Base-by-base conservation (phyloP, 2,113 vertebrate species). In the Boleophthalmus pectinirostris region DNA sequence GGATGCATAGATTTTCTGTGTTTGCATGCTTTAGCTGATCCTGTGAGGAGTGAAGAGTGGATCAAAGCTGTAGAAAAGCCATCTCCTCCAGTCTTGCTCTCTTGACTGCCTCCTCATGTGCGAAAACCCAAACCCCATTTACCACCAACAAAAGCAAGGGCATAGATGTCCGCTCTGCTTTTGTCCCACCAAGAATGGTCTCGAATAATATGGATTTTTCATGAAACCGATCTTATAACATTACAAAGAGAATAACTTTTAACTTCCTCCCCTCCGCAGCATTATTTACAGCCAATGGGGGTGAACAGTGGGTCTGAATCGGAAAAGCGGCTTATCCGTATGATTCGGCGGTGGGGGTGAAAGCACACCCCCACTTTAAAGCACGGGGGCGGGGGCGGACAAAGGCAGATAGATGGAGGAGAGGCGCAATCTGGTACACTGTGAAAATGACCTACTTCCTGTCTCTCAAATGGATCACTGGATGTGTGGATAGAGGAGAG, bases 381-480 rank as follows among this genome's bases (percentile, higher is more conserved):
- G 85, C 78, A n/a, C 20, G 64, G 85, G 58, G 77, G 53, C 82
- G 83, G 86, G 81, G 83, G 87, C 69, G 77, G 86, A 83, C 87
- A 87, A 76, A 87, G 70, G 33, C 77, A 74, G 82, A 79, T 69
- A 64, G 74, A 77, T 88, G 60, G 82, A 66, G 76, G 77, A 92
- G 81, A 88, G 78, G 81, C 77, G 72, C 84, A 90, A 85, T 91
- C 80, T 88, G 85, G 74, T 85, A 58, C 60, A 77, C 23, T 87
- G 84, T 84, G 83, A 87, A 88, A 92, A 88, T 92, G 92, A 94
- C 93, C 93, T 93, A 93, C 85, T 92, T 93, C 91, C 85, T 91
- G 82, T 92, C 81, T 87, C 85, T 88, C 81, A 88, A 83, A 85
- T 82, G 83, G 87, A 83, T 85, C 74, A 77, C 80, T 82, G 86